phyloP scores from a whole-genome alignment of 2,888 invertebrate genomes.

The Apodemia zela region DNA sequence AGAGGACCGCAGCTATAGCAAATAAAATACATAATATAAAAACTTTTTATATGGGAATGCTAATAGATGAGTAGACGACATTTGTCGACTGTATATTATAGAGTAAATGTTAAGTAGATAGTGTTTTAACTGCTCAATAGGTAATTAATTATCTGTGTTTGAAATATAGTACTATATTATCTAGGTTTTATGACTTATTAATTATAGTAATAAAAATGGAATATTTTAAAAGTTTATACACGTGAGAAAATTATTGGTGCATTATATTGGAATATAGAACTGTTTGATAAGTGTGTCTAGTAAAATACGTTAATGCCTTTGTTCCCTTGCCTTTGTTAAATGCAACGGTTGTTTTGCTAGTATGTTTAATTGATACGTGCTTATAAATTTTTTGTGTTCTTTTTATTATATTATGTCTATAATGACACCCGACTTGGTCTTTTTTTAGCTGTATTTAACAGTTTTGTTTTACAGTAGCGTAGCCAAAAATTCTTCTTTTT shows the following conservation, averaged over 20 bases:
- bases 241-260: conserved; percentile 9
- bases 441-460: too few species aligned
- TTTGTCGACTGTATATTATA: conserved; percentile 6
- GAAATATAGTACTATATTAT: conserved; percentile 5
- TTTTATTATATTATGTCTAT: background rate
- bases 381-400: too few species aligned
- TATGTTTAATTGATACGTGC: too few species aligned
- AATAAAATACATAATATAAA: background rate
- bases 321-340: too few species aligned
- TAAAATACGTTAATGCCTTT: too few species aligned
- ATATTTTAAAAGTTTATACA: conserved; percentile 2
- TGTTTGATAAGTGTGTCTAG: too few species aligned
- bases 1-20: background rate
- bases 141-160: conserved; percentile 5
- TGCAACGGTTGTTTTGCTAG: too few species aligned
- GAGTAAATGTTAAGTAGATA: conserved; percentile 9
- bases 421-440: background rate
- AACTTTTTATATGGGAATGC: conserved; percentile 10
- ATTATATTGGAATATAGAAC: background rate
- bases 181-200: background rate
- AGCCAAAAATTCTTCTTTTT: too few species aligned
- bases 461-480: too few species aligned
- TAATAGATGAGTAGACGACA: conserved; percentile 9
- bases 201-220: conserved; percentile 2
- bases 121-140: conserved; percentile 6